These are phyloP conservation scores for Melanaphis sacchari DNA, from an alignment of 1,140 invertebrate species.

Conservation along the genomic window DNA sequence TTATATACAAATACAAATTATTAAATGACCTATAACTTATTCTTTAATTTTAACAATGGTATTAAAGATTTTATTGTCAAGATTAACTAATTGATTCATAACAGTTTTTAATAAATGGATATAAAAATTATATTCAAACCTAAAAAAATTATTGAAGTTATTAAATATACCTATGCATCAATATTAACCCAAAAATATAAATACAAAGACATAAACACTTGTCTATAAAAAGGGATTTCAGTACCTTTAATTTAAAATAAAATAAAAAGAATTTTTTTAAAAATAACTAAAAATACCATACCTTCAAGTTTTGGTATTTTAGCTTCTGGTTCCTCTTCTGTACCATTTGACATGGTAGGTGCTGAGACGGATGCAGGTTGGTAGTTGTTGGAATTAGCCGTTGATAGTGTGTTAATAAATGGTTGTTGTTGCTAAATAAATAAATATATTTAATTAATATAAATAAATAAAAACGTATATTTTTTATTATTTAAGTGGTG, in stretches of 20 bases:
- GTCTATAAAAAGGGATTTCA: background rate
- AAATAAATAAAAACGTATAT: background rate
- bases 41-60: background rate
- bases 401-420: background rate
- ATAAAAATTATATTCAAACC: background rate
- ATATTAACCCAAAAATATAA: background rate
- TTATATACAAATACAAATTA: background rate
- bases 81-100: background rate
- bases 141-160: background rate
- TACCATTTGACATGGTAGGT: slow-evolving; percentile 44
- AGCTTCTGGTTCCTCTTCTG: slow-evolving; percentile 44
- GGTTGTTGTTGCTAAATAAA: slow-evolving; percentile 47
- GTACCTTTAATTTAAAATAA: slow-evolving; percentile 14
- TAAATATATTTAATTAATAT: background rate
- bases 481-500: background rate
- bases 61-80: background rate
- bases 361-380: background rate
- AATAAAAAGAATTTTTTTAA: background rate
- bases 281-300: slow-evolving; percentile 43
- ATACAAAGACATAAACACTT: background rate
- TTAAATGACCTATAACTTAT: background rate
- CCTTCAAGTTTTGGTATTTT: slow-evolving; percentile 51
- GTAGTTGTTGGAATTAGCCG: slow-evolving; percentile 23
- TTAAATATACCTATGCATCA: background rate
- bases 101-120: background rate